Conservation (phyloP, 2,888 invertebrate genomes). For the Aspidapion aeneum region DNA sequence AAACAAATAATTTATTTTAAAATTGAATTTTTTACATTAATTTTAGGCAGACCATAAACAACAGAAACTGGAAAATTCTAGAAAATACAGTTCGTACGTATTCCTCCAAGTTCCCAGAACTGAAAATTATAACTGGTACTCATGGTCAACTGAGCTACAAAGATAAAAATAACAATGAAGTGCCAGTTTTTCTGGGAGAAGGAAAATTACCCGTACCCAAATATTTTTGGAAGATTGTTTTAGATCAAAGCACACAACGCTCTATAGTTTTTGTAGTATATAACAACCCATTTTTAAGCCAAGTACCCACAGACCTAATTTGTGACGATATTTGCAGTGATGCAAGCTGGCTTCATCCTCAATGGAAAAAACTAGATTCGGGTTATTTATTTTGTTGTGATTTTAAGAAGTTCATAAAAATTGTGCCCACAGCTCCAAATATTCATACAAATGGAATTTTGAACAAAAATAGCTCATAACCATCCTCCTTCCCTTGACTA, state of each 20-base stretch:
- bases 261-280: conserved; percentile 52
- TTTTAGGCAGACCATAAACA: conserved; percentile 41
- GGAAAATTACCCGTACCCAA: conserved; percentile 47
- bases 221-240: conserved; percentile 50
- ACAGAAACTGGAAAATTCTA: conserved; percentile 51
- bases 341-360: conserved; percentile 38
- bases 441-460: conserved; percentile 30
- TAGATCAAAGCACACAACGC: conserved; percentile 40
- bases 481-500: too few species aligned
- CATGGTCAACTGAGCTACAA: conserved; percentile 45
- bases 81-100: conserved; percentile 47
- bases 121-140: conserved; percentile 49
- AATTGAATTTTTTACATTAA: background rate
- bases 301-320: conserved; percentile 25
- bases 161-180: conserved; percentile 37
- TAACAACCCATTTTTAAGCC: conserved; percentile 49
- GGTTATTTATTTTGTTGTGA: conserved; percentile 49
- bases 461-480: too few species aligned
- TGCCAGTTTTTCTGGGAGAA: conserved; percentile 43
- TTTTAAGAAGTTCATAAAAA: conserved; percentile 36
- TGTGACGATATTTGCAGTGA: conserved; percentile 44
- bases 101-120: conserved; percentile 39
- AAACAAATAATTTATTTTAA: too few species aligned
- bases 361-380: conserved; percentile 34
- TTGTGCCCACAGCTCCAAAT: conserved; percentile 25